Evolutionary conservation across 2,888 invertebrate species (phyloP).

Genomic region (Sminthurinus aureus): DNA sequence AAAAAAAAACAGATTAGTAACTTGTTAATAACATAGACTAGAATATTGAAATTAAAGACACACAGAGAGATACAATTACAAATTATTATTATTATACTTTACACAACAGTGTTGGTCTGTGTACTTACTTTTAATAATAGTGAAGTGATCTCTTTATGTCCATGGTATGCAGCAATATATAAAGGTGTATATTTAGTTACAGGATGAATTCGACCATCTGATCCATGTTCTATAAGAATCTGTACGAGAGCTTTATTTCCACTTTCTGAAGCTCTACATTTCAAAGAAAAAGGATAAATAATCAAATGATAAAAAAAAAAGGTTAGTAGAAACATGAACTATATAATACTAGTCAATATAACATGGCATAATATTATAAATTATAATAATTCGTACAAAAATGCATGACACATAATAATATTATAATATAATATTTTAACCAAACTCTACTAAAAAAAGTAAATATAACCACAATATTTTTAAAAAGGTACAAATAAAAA

Average conservation of each 20-base stretch:
- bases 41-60: too few species aligned
- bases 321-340: too few species aligned
- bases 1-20: too few species aligned
- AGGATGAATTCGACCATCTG: constrained; percentile 88
- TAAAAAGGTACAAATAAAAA: constrained; percentile 53
- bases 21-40: too few species aligned
- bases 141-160: constrained; percentile 79
- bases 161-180: constrained; percentile 88
- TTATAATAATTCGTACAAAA: neutral
- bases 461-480: too few species aligned
- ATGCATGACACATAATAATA: neutral
- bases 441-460: too few species aligned
- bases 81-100: too few species aligned
- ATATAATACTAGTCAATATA: neutral
- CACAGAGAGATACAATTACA: too few species aligned
- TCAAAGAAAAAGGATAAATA: too few species aligned
- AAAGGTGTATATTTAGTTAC: constrained; percentile 92
- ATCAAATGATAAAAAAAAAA: too few species aligned
- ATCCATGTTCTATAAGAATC: constrained; percentile 79
- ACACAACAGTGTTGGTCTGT: too few species aligned
- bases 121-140: constrained; percentile 72
- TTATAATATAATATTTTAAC: too few species aligned
- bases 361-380: neutral
- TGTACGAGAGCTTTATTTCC: constrained; percentile 82
- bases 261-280: constrained; percentile 74